phyloP scores from a whole-genome alignment of 1,140 invertebrate genomes.

The Ooceraea biroi region DNA sequence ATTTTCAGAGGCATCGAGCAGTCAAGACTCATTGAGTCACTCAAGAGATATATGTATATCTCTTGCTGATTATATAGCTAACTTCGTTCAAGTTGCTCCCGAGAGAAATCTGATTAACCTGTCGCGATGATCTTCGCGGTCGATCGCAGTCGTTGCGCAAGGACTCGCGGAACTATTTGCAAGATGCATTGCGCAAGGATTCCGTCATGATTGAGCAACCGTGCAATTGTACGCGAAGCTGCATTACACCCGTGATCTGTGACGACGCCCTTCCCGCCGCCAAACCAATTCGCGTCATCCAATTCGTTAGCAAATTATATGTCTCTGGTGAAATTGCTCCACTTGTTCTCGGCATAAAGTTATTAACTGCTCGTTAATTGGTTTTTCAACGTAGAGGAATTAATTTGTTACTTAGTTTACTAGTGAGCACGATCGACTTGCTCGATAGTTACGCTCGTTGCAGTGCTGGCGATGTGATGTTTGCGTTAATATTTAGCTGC shows the following conservation, averaged over 20 bases:
- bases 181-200: background rate
- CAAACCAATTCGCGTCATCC: constrained; percentile 78
- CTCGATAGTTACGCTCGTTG: background rate
- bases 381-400: too few relatives aligned
- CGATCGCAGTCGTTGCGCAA: too few relatives aligned
- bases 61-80: background rate
- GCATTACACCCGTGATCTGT: constrained; percentile 4
- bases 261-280: constrained; percentile 52
- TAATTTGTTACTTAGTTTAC: too few relatives aligned
- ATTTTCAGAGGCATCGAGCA: background rate
- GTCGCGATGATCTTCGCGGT: background rate
- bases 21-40: too few relatives aligned
- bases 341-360: background rate
- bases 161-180: background rate
- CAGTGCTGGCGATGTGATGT: constrained; percentile 7
- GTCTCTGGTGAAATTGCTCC: background rate
- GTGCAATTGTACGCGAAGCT: constrained; percentile 12
- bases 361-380: too few relatives aligned
- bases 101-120: constrained; percentile 4
- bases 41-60: too few relatives aligned
- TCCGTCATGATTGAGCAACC: constrained; percentile 14
- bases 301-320: constrained; percentile 75
- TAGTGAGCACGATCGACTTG: background rate
- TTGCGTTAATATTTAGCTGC: constrained; percentile 56
- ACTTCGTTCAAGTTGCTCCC: background rate